A percentile compares a stretch with the other conserved stretches of the same genome.
Conservation (phyloP, 1,140 invertebrate genomes). For the Hylaeus anthracinus region DNA sequence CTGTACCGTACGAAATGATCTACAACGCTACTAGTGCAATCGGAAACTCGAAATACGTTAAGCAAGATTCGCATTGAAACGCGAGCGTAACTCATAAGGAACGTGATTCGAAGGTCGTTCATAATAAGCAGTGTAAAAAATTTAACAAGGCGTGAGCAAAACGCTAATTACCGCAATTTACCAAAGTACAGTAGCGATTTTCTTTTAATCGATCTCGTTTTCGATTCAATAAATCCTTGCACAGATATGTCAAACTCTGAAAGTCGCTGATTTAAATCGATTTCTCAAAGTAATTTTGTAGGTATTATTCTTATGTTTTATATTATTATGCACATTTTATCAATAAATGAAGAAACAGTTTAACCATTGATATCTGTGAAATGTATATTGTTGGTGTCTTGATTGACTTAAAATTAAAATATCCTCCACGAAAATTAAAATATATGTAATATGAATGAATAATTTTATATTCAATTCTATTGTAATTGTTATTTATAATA, state of each 20-base stretch:
- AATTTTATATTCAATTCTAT: too few relatives aligned
- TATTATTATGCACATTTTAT: too few relatives aligned
- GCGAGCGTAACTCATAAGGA: background rate
- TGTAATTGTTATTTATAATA: too few relatives aligned
- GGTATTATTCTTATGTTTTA: too few relatives aligned
- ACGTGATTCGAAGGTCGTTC: background rate
- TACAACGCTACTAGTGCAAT: background rate
- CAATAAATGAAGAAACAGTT: too few relatives aligned
- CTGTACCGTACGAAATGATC: background rate
- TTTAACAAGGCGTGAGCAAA: slow-evolving; percentile 14
- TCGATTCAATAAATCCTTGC: background rate
- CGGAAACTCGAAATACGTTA: background rate
- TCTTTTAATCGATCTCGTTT: background rate
- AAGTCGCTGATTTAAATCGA: too few relatives aligned
- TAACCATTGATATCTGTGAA: too few relatives aligned
- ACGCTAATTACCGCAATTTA: slow-evolving; percentile 4
- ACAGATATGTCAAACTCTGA: background rate
- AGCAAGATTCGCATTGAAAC: slow-evolving; percentile 6
- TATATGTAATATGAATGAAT: too few relatives aligned
- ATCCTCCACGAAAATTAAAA: too few relatives aligned
- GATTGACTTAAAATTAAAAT: too few relatives aligned
- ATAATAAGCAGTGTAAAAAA: background rate
- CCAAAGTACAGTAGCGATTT: background rate
- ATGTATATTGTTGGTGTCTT: too few relatives aligned
- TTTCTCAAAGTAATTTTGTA: too few relatives aligned